These are phyloP conservation scores for Diplolepis rosae DNA, from an alignment of 2,888 invertebrate genomes.

Conservation along the genomic window DNA sequence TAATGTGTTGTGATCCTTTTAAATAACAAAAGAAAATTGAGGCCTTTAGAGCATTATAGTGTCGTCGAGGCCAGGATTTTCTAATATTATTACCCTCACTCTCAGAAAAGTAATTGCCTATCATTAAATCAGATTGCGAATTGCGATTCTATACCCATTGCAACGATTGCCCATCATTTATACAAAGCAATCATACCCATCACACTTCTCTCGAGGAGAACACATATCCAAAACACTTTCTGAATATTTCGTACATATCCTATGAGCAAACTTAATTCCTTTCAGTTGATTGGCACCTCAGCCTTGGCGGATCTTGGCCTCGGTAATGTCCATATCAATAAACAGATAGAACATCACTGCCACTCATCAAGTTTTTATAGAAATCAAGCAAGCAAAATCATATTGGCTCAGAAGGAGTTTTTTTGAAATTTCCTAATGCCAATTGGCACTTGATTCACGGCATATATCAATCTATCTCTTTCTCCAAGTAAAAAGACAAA, in stretches of 20 bases:
- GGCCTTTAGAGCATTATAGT: no score
- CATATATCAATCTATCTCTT: neutral
- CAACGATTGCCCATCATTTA: neutral
- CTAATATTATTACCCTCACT: no score
- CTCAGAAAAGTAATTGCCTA: no score
- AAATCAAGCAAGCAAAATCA: neutral
- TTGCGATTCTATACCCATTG: neutral
- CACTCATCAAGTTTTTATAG: neutral
- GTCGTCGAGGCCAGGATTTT: no score
- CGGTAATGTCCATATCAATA: neutral
- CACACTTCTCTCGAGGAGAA: neutral
- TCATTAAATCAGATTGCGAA: no score
- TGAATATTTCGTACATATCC: conserved; percentile 6
- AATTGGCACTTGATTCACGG: conserved; percentile 1
- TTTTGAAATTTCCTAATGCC: conserved; percentile 5
- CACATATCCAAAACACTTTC: conserved; percentile 3
- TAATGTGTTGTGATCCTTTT: no score
- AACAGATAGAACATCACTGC: conserved; percentile 16
- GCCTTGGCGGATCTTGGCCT: neutral
- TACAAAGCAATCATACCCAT: neutral
- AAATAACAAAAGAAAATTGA: no score
- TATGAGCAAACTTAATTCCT: neutral
- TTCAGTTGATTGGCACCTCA: neutral
- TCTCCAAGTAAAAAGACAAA: neutral
- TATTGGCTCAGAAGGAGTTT: neutral